phyloP scores from a whole-genome alignment of 2,113 vertebrate species.

The Vulpes vulpes region DNA sequence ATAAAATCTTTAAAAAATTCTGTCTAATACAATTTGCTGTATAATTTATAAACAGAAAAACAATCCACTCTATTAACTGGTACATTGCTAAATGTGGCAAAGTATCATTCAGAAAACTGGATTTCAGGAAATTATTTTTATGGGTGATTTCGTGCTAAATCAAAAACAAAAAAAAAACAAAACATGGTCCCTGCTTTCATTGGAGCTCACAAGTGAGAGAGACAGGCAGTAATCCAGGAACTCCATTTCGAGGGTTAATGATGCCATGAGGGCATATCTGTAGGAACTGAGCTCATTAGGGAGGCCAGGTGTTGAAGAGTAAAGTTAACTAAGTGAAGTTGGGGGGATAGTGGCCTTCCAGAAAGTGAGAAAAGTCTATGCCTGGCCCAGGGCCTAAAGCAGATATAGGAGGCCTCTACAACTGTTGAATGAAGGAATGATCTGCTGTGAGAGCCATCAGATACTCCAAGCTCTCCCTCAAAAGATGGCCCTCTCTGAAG shows the following conservation, averaged over 20 bases:
- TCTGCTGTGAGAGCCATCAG: not conserved
- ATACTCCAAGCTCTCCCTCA: not conserved
- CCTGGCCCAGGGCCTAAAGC: not conserved
- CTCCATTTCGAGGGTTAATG: not conserved
- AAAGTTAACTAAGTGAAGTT: not conserved
- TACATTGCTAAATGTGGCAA: not conserved
- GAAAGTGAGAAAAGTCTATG: not conserved
- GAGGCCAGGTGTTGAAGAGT: not conserved
- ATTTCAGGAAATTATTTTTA: slow-evolving; percentile 49
- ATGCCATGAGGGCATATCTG: not conserved
- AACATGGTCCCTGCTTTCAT: not conserved
- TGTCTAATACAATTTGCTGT: not conserved
- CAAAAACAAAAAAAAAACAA: not conserved
- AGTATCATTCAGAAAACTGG: not conserved
- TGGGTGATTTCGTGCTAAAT: not conserved
- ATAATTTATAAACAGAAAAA: slow-evolving; percentile 43
- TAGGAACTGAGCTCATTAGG: not conserved
- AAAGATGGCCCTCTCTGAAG: not conserved
- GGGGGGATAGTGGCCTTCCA: not conserved
- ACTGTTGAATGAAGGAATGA: not conserved
- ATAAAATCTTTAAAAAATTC: not conserved
- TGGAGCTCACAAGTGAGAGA: not conserved
- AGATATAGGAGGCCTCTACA: not conserved
- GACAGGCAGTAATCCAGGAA: not conserved
- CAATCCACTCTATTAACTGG: not conserved